Conservation (phyloP, 2,797 vertebrate species). For the Taeniopygia guttata region DNA sequence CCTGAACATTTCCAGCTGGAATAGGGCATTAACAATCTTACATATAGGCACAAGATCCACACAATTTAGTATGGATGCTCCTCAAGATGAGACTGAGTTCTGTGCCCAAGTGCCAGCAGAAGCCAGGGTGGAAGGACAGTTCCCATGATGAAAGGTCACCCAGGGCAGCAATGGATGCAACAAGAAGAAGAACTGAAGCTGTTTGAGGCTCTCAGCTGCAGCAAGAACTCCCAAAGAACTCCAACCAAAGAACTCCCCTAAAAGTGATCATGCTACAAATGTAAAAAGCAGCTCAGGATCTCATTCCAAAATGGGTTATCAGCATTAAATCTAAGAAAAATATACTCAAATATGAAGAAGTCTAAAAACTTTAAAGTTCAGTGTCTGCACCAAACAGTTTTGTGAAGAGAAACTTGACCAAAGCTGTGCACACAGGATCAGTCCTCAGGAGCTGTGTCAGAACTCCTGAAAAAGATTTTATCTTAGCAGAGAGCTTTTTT, state of each 20-base stretch:
- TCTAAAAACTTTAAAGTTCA: neutral
- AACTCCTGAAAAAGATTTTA: neutral
- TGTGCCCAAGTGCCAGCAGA: neutral
- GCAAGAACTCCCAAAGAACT: no score
- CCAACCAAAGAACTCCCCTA: neutral
- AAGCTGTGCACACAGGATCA: neutral
- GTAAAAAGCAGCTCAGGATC: neutral
- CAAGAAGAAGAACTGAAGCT: neutral
- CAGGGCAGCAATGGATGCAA: neutral
- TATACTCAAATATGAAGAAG: neutral
- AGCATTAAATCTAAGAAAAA: neutral
- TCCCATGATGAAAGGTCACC: neutral
- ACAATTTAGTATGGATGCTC: rapidly evolving
- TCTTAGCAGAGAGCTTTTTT: neutral
- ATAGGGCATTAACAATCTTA: neutral
- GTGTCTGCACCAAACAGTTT: neutral
- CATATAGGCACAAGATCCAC: neutral
- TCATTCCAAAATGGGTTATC: neutral
- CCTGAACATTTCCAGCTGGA: neutral
- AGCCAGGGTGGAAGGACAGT: neutral
- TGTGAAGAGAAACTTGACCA: neutral
- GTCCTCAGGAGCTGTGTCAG: neutral
- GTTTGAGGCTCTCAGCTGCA: neutral
- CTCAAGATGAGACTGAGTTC: neutral
- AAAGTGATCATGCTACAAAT: neutral